Evolutionary conservation across 1,140 invertebrate genomes (phyloP).

Genomic region (Bilobella aurantiaca): DNA sequence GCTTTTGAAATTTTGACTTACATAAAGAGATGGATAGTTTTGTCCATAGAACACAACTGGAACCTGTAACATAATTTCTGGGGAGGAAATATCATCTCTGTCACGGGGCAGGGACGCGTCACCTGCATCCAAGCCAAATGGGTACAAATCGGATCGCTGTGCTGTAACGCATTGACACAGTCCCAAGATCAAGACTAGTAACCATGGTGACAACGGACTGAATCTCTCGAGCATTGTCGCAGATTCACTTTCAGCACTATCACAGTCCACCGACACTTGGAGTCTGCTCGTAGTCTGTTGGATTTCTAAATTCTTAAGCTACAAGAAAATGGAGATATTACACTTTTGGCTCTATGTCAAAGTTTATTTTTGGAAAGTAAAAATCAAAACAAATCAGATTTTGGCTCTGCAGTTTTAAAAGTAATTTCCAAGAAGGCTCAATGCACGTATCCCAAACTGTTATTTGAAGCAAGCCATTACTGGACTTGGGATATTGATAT

Average conservation of each 20-base stretch:
- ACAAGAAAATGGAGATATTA: slow-evolving; percentile 6
- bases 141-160: slow-evolving; percentile 9
- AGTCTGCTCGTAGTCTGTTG: no score
- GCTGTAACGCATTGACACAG: background rate
- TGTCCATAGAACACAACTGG: slow-evolving; percentile 62
- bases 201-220: background rate
- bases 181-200: background rate
- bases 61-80: slow-evolving; percentile 45
- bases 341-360: slow-evolving; percentile 35
- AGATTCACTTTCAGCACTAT: background rate
- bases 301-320: background rate
- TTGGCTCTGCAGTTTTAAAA: background rate
- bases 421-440: no score
- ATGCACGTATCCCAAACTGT: no score
- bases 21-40: slow-evolving; percentile 57
- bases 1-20: slow-evolving; percentile 51
- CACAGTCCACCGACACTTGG: background rate
- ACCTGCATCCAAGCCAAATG: slow-evolving; percentile 17
- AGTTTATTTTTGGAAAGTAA: slow-evolving; percentile 35
- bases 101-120: slow-evolving; percentile 25
- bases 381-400: slow-evolving; percentile 11
- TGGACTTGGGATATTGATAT: no score
- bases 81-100: slow-evolving; percentile 41
- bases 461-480: no score
- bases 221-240: background rate